A percentile compares a stretch with the other conserved stretches of the same genome.
Evolutionary conservation across 2,113 vertebrate species (phyloP).

Genomic region (Pseudorhombus dupliciocellatus): DNA sequence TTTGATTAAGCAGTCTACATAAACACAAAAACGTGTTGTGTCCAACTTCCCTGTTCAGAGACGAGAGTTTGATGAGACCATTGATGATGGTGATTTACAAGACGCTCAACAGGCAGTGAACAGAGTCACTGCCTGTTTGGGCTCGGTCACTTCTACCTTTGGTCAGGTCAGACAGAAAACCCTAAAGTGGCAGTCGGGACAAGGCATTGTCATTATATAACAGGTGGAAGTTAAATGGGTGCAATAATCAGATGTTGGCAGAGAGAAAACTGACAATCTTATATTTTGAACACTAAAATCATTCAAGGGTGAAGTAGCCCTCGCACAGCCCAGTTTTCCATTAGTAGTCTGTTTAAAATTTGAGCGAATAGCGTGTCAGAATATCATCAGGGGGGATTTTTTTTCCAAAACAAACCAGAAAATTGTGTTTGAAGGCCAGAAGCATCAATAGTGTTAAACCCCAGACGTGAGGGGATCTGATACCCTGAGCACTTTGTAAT

Average conservation of each 20-base stretch:
- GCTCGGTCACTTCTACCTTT: too few species aligned
- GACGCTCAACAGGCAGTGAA: too few species aligned
- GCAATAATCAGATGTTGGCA: neutral
- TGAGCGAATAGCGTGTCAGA: constrained; percentile 32
- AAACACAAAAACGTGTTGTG: too few species aligned
- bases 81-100: too few species aligned
- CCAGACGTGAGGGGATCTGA: constrained; percentile 18
- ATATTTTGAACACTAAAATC: neutral
- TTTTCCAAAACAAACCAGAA: constrained; percentile 36
- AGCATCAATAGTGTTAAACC: constrained; percentile 15
- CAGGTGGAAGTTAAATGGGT: too few species aligned
- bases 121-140: too few species aligned
- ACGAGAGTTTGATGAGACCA: too few species aligned
- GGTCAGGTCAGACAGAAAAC: too few species aligned
- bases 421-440: constrained; percentile 8
- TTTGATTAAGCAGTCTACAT: too few species aligned
- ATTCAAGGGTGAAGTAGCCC: constrained; percentile 1
- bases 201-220: too few species aligned
- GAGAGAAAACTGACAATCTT: neutral
- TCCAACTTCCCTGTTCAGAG: too few species aligned
- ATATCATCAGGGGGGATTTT: neutral
- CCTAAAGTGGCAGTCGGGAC: too few species aligned
- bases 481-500: neutral
- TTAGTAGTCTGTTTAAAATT: constrained; percentile 28
- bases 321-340: neutral